Base-by-base conservation (phyloP, 2,888 invertebrate genomes). In the Steinernema scapterisci region DNA sequence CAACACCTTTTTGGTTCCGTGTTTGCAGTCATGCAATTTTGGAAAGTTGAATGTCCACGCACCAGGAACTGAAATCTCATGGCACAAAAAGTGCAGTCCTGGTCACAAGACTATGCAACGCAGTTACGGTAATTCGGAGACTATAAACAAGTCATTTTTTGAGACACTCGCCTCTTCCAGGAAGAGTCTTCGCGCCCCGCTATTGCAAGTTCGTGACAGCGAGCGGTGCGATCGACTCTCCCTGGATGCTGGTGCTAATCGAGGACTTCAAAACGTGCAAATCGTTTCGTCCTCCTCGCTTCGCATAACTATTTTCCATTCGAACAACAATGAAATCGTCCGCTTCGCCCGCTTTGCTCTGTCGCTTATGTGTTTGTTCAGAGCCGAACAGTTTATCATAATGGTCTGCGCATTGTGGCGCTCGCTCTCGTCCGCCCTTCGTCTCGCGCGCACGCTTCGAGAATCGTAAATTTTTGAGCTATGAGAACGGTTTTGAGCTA, bases 341-440 rank as follows among this genome's bases (percentile, higher is more conserved):
- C 63, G 63, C 63, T 63, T 63, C 63, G 63, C 1, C 31, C 63
- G 63, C 63, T 63, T 63, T 63, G 31, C 63, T 63, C 63, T 63
- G 63, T 63, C 63, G 63, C 63, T 63, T 63, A 63, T 63, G 63
- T 63, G 63, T 63, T 63, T 63, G 63, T 63, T 63, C 63, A 63
- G 63, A 63, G 63, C 63, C 3, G 63, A 63, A 63, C 63, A 63
- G 63, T 63, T 63, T 63, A 63, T 63, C 63, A 63, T 63, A 63
- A 63, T 63, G 63, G 63, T 63, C 63, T 63, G 63, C 31, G 63
- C 25, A 63, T 63, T 63, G 63, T 63, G 63, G 63, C 63, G 27
- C 38, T 63, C 38, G 23, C 63, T 25, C 11, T 16, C 63, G 63
- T 25, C 63, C 63, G 63, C 63, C 63, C 63, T 27, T 25, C 31